Base-by-base conservation (phyloP, 2,113 vertebrate species). In the Melanostigma gelatinosum region DNA sequence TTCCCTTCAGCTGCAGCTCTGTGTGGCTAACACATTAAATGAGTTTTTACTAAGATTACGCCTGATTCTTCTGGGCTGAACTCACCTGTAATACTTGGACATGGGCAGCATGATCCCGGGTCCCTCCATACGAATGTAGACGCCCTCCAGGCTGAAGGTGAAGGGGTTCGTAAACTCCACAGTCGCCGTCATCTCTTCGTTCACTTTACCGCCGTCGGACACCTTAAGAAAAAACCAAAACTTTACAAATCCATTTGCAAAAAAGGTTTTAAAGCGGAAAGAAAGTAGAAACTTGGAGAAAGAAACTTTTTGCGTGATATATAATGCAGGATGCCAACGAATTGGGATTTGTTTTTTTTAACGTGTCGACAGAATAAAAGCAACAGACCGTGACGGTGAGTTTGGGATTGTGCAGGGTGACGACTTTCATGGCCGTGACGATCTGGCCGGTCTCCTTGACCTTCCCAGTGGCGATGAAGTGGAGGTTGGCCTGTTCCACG, bases 91-190 rank as follows among this genome's bases (percentile, higher is more conserved):
- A 72, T 93, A 84, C 80, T 96, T 97, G 38, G 46, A 83, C 85
- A 75, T 93, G 0, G 95, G 93, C 52, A 61, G 78, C 82, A 95
- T 93, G 75, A 97, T 6, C 0, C 97, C 96, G 0, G 97, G 95
- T 62, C 97, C 97, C 72, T 98, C 97, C 22, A 99, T 90, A 71
- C 96, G 94, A 5, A 99, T 80, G 0, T 85, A 93, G 71, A 98
- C 92, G 0, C 95, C 92, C 64, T 94, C 86, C 78, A 99, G 94
- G 29, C 60, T 82, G 86, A 96, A 95, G 65, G 87, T 94, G 83
- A 99, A 95, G 57, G 96, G 96, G 77, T 99, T 99, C 72, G 95
- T 97, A 62, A 99, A 99, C 87, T 98, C 94, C 65, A 98, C 94
- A 0, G 79, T 92, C 24, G 94, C 96, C 8, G 90, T 86, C 91